Conservation (phyloP, 1,140 invertebrate species). For the Phortica variegata region DNA sequence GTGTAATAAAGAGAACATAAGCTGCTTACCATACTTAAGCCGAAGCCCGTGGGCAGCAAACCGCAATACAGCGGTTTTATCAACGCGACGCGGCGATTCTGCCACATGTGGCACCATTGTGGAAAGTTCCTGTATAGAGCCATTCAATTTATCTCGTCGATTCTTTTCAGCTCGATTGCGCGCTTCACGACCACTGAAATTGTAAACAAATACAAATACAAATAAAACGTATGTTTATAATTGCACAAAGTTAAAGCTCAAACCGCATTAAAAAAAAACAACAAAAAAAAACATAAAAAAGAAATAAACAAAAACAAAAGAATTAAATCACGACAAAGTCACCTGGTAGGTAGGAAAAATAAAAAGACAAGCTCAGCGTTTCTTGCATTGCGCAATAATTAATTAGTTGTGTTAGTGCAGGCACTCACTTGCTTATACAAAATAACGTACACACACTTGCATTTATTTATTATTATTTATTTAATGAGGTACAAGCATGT, state of each 20-base stretch:
- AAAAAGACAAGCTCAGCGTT: neutral
- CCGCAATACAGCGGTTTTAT: slow-evolving; percentile 86
- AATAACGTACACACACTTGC: slow-evolving; percentile 4
- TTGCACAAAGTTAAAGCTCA: neutral
- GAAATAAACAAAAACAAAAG: neutral
- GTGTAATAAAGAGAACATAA: neutral
- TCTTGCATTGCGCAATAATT: neutral
- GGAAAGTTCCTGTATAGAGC: slow-evolving; percentile 79
- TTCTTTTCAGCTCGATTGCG: slow-evolving; percentile 86
- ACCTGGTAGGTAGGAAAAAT: neutral
- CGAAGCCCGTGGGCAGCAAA: slow-evolving; percentile 76
- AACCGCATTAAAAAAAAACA: slow-evolving; percentile 7
- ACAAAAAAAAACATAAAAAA: slow-evolving; percentile 2
- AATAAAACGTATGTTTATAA: slow-evolving; percentile 5
- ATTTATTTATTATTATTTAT: neutral
- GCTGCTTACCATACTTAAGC: slow-evolving; percentile 47
- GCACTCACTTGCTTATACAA: slow-evolving; percentile 6
- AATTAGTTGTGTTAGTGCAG: slow-evolving; percentile 1
- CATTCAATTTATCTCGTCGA: slow-evolving; percentile 84
- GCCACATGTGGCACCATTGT: slow-evolving; percentile 79
- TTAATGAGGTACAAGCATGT: no score
- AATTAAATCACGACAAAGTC: neutral
- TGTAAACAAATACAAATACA: slow-evolving; percentile 32
- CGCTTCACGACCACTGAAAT: slow-evolving; percentile 74
- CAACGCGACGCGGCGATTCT: slow-evolving; percentile 75